These are phyloP conservation scores for Enhydra lutris DNA, from an alignment of 2,113 vertebrate genomes.

Conservation along the genomic window DNA sequence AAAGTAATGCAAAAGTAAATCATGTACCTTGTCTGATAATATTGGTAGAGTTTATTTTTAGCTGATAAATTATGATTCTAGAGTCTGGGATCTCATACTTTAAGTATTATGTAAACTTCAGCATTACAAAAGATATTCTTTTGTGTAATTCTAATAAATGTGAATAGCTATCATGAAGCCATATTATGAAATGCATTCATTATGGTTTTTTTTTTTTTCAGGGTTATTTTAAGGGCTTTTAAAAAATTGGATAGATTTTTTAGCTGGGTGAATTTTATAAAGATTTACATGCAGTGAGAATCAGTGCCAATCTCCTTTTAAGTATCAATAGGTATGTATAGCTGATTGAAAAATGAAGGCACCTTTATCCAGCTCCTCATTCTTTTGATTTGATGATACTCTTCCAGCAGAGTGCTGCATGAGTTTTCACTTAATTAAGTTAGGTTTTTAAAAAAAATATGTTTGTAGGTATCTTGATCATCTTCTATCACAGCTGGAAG, in stretches of 20 bases:
- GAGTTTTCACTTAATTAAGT: conserved; percentile 29
- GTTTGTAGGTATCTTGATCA: conserved; percentile 46
- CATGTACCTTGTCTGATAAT: background rate
- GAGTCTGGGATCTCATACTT: background rate
- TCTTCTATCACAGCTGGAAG: conserved; percentile 23
- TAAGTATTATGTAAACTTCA: background rate
- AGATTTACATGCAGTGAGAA: background rate
- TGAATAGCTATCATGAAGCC: background rate
- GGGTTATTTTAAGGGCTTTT: background rate
- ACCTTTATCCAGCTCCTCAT: background rate
- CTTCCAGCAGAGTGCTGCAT: background rate
- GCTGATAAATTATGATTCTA: background rate
- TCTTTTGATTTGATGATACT: conserved; percentile 23
- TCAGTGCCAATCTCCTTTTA: background rate
- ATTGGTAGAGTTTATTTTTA: background rate
- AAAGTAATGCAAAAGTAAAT: background rate
- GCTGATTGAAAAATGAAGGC: background rate
- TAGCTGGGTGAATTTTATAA: background rate
- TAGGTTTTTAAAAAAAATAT: background rate
- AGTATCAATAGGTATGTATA: background rate
- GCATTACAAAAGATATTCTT: background rate
- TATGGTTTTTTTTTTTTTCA: background rate
- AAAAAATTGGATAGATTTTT: background rate
- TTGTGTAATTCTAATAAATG: background rate
- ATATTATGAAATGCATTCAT: background rate